These are phyloP conservation scores for Leptopilina syphax DNA, from an alignment of 2,888 invertebrate species.

Conservation along the genomic window DNA sequence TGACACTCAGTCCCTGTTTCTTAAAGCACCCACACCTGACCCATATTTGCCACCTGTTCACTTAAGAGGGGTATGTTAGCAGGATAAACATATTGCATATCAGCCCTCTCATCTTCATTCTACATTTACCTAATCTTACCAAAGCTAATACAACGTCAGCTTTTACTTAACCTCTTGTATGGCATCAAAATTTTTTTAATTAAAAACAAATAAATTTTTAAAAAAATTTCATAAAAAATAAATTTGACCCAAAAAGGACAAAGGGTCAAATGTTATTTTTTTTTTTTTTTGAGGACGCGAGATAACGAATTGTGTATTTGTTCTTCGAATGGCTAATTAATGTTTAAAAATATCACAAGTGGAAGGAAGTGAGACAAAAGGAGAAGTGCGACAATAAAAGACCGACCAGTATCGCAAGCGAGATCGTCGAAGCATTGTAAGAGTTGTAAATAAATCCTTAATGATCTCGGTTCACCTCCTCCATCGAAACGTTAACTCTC, in stretches of 20 bases:
- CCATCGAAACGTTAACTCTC: slow-evolving; percentile 39
- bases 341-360: slow-evolving; percentile 24
- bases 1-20: not conserved
- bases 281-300: not conserved
- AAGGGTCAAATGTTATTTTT: not conserved
- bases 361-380: slow-evolving; percentile 31
- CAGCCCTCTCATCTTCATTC: not conserved
- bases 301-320: slow-evolving; percentile 6
- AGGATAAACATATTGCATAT: slow-evolving; percentile 29
- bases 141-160: slow-evolving; percentile 26
- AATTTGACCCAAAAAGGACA: not conserved
- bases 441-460: slow-evolving; percentile 71
- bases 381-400: slow-evolving; percentile 41
- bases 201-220: too few species aligned
- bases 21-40: not conserved
- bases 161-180: not conserved
- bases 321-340: slow-evolving; percentile 42
- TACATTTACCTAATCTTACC: slow-evolving; percentile 33
- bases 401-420: slow-evolving; percentile 59
- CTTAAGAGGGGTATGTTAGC: slow-evolving; percentile 12
- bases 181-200: too few species aligned
- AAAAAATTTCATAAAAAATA: too few species aligned
- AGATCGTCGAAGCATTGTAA: slow-evolving; percentile 67
- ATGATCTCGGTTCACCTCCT: slow-evolving; percentile 58
- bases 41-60: slow-evolving; percentile 21